A percentile compares a stretch with the other conserved stretches of the same genome.
phyloP scores from a whole-genome alignment of 2,888 invertebrate genomes.

The Belgica antarctica region DNA sequence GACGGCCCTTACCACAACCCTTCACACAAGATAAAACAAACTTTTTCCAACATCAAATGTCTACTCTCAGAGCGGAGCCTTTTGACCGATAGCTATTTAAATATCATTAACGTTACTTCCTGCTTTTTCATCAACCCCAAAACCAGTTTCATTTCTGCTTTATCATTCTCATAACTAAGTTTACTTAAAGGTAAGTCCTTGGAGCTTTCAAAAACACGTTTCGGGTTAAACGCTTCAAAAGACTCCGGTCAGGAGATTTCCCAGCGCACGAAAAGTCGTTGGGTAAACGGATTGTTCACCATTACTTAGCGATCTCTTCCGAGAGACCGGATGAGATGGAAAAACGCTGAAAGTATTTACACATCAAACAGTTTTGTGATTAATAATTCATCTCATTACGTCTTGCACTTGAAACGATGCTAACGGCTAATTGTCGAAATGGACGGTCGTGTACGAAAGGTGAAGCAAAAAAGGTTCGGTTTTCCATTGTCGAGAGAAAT shows the following conservation, averaged over 20 bases:
- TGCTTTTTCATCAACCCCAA: neutral
- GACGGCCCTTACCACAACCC: no score
- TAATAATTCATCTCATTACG: conserved; percentile 41
- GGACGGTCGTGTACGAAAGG: neutral
- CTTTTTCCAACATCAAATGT: conserved; percentile 1
- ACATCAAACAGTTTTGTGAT: conserved; percentile 41
- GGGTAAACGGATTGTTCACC: neutral
- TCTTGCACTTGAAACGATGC: conserved; percentile 16
- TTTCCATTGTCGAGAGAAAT: conserved; percentile 19
- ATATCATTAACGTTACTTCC: conserved; percentile 29
- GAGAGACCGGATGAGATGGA: neutral
- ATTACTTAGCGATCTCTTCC: no score
- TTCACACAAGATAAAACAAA: neutral
- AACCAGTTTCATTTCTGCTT: conserved; percentile 1
- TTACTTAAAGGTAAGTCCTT: neutral
- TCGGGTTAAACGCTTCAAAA: neutral
- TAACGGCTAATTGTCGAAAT: conserved; percentile 29
- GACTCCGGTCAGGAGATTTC: neutral
- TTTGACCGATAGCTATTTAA: conserved; percentile 30
- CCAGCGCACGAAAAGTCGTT: neutral
- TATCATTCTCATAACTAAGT: conserved; percentile 27
- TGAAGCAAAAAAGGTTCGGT: neutral
- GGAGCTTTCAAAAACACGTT: neutral
- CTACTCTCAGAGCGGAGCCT: neutral
- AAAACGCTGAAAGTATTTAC: conserved; percentile 25